A percentile compares a stretch with the other conserved stretches of the same genome.
Evolutionary conservation across 2,113 vertebrate species (phyloP).

Genomic region (Craseonycteris thonglongyai): DNA sequence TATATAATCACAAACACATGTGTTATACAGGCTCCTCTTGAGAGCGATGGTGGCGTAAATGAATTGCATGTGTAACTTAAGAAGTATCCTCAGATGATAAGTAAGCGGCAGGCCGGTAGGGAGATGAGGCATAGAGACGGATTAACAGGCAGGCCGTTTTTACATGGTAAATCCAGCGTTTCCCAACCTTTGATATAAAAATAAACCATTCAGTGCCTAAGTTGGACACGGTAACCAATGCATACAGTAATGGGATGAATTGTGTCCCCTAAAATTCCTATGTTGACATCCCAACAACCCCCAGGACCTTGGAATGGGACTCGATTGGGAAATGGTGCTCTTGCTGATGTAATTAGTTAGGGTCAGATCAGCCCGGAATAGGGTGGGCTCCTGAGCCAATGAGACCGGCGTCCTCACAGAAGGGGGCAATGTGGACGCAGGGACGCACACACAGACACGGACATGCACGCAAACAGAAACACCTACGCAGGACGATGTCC

Average conservation of each 20-base stretch:
- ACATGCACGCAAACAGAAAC: too few species aligned
- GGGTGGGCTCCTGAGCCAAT: too few species aligned
- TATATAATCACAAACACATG: neutral
- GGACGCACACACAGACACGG: neutral
- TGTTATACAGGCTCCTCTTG: neutral
- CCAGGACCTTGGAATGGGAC: neutral
- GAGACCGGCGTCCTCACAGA: too few species aligned
- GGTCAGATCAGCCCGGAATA: too few species aligned
- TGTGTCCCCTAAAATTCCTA: neutral
- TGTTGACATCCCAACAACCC: neutral
- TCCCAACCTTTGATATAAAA: neutral
- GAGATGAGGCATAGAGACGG: neutral
- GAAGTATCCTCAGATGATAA: neutral
- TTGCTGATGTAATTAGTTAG: neutral
- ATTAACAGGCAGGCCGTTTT: neutral
- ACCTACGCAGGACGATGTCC: too few species aligned
- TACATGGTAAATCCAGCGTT: rapidly evolving
- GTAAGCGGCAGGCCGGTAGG: neutral
- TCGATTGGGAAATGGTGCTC: neutral
- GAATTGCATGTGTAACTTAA: neutral
- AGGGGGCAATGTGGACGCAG: too few species aligned
- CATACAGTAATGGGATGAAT: too few species aligned
- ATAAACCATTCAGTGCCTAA: too few species aligned
- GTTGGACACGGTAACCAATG: neutral
- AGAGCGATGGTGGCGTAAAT: neutral